Conservation (phyloP, 2,888 invertebrate genomes). For the Clostera curtula region DNA sequence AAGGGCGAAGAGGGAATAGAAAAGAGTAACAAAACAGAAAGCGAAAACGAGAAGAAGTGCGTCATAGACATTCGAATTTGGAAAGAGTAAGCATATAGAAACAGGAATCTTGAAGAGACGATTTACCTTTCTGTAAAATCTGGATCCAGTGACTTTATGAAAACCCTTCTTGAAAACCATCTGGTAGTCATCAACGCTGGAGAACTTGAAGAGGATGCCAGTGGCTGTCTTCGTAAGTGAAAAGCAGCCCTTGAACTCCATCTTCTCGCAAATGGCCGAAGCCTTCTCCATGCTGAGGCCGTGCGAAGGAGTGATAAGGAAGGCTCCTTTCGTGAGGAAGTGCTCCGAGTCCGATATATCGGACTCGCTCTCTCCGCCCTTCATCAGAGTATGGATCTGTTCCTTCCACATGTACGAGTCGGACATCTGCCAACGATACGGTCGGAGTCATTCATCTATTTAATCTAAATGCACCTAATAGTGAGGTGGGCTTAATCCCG, state of each 20-base stretch:
- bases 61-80: constrained; percentile 7
- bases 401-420: constrained; percentile 72
- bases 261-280: constrained; percentile 89
- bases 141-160: constrained; percentile 89
- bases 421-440: constrained; percentile 50
- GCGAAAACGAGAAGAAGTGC: constrained; percentile 8
- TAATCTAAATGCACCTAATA: too few relatives aligned
- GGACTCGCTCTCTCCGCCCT: constrained; percentile 86
- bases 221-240: constrained; percentile 91
- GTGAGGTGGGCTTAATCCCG: too few relatives aligned
- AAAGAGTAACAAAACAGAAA: constrained; percentile 3
- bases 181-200: constrained; percentile 89
- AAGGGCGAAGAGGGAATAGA: constrained; percentile 39
- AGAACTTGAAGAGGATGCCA: constrained; percentile 91
- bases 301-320: constrained; percentile 89
- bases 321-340: constrained; percentile 88
- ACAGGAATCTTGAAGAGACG: constrained; percentile 11
- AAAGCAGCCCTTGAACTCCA: constrained; percentile 91
- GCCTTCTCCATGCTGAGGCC: constrained; percentile 91
- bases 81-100: constrained; percentile 8
- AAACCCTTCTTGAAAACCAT: constrained; percentile 91
- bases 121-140: constrained; percentile 89
- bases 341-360: constrained; percentile 84
- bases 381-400: constrained; percentile 74
- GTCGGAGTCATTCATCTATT: neutral